Evolutionary conservation across 2,888 invertebrate genomes (phyloP).

Genomic region (Dermolepida albohirtum): DNA sequence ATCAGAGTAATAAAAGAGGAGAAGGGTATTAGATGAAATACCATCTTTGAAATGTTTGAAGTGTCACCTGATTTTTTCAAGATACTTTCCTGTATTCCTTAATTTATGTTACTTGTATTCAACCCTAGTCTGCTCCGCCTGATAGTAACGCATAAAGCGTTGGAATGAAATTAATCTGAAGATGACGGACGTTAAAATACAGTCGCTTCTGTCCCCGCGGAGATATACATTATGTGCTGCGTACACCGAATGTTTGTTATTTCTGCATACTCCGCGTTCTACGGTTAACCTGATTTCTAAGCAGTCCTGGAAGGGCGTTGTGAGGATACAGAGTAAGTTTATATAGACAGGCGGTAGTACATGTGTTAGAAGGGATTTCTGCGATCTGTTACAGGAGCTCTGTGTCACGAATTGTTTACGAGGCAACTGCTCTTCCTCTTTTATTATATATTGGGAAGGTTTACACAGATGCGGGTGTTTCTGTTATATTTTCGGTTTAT

Average conservation of each 20-base stretch:
- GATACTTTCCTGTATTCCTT: conserved; percentile 30
- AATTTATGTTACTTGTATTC: background rate
- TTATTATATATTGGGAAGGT: conserved; percentile 8
- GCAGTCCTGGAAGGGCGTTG: conserved; percentile 30
- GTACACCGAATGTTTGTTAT: conserved; percentile 30
- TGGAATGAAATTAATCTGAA: conserved; percentile 38
- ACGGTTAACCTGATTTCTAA: conserved; percentile 43
- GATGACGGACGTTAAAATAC: conserved; percentile 37
- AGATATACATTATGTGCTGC: conserved; percentile 31
- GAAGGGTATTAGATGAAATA: conserved; percentile 51
- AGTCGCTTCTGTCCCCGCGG: conserved; percentile 9
- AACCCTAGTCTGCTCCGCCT: background rate
- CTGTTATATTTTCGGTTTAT: conserved; percentile 30
- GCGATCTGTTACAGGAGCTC: conserved; percentile 51
- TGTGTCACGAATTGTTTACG: conserved; percentile 49
- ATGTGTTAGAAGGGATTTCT: conserved; percentile 55
- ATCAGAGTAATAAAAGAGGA: conserved; percentile 51
- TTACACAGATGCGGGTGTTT: conserved; percentile 13
- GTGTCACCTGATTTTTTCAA: conserved; percentile 46
- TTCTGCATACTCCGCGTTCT: conserved; percentile 19
- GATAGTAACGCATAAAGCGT: background rate
- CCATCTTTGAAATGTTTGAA: no score
- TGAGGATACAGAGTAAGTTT: conserved; percentile 46
- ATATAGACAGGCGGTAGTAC: conserved; percentile 50
- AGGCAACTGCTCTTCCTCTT: conserved; percentile 17